Evolutionary conservation across 2,113 vertebrate species (phyloP), one percentile per base, ranked within the genome.

Genomic region (Microcebus tavaratra): DNA sequence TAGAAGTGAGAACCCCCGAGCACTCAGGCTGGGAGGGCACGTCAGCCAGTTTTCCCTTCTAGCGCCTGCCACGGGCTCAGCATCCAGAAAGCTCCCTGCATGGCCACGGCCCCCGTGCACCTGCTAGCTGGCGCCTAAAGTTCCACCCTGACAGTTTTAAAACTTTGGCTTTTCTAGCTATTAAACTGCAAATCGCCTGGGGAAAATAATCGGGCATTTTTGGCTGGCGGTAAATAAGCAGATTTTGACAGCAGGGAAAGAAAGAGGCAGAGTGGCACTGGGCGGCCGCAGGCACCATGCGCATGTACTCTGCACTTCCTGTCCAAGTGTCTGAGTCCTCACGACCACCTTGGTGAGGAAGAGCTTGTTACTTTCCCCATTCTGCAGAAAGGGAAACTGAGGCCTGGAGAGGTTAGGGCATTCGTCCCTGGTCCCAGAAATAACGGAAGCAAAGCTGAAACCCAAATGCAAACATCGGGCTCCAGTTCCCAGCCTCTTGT

Each of bases 101-200:
- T 9, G 23, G 14, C 25, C 0, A 29, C 45, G 55, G 48, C 73
- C 53, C 80, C 31, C 2, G 42, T 12, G 17, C 20, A 55, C 72
- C 73, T 18, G 75, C 63, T 53, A 78, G 34, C 50, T 31, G 65
- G 75, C 4, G 68, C 79, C 84, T 92, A 55, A 36, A 93, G 95
- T 55, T 67, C 88, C 76, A 76, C 70, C 0, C 1, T 0, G 21
- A 70, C 80, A 31, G 9, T 61, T 78, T 36, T 15, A 88, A 80
- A 76, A 8, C 50, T 89, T 78, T 9, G 7, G 39, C 68, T 82
- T 95, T 96, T 67, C 94, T 80, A 76, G 94, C 65, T 92, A 80
- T 92, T 91, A 83, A 68, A 36, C 29, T 80, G 75, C 48, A 91
- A 91, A 83, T 84, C 88, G 90, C n/a, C 80, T 65, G 7, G 31